These are phyloP conservation scores for Gymnocephalus cernua DNA, from an alignment of 2,113 vertebrate genomes.

Conservation along the genomic window DNA sequence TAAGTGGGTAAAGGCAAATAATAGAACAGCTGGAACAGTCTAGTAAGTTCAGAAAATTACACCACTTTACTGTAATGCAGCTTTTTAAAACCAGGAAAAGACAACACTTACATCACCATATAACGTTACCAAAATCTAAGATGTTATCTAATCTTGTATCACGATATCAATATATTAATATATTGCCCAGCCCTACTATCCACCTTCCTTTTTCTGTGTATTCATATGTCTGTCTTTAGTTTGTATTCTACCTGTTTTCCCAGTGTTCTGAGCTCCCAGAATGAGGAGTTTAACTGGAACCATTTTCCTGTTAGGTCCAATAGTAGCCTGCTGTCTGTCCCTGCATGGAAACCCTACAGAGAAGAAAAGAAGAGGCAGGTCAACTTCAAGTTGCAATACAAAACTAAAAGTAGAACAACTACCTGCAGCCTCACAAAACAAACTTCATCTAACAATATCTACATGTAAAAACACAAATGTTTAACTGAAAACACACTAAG, in stretches of 20 bases:
- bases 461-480: neutral
- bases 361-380: neutral
- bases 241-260: constrained; percentile 70
- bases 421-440: neutral
- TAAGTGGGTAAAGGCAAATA: no score
- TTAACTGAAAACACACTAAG: neutral
- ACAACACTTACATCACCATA: no score
- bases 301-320: constrained; percentile 36
- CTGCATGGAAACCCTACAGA: constrained; percentile 29
- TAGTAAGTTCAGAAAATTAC: no score
- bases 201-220: neutral
- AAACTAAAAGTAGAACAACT: neutral
- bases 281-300: constrained; percentile 72
- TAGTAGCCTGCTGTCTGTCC: neutral
- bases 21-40: no score
- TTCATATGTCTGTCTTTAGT: neutral
- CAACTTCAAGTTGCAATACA: accelerated
- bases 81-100: no score
- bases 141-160: no score
- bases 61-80: no score
- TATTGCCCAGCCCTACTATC: no score
- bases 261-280: constrained; percentile 71
- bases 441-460: neutral
- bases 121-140: no score
- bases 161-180: no score